Conservation (phyloP, 1,140 invertebrate species). For the Wiebesia pumilae region DNA sequence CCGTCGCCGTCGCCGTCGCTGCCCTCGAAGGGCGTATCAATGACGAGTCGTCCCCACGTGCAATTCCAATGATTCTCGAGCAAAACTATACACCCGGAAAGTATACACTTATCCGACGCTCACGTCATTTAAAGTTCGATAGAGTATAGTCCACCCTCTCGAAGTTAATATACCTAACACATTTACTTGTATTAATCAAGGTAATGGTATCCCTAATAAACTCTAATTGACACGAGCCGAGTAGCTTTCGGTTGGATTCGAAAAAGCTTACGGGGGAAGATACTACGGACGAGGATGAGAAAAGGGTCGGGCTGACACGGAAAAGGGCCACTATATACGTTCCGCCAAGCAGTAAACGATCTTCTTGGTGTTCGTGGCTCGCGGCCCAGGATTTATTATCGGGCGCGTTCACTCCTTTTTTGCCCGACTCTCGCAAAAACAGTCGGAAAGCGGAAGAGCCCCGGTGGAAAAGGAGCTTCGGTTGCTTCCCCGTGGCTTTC, state of each 20-base stretch:
- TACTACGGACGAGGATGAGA: neutral
- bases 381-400: conserved; percentile 41
- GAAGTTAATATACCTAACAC: neutral
- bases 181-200: conserved; percentile 35
- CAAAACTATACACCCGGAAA: neutral
- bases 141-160: neutral
- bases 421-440: conserved; percentile 11
- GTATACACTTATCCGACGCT: neutral
- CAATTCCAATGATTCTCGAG: neutral
- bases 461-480: neutral
- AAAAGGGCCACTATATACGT: conserved; percentile 29
- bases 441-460: conserved; percentile 3
- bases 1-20: neutral
- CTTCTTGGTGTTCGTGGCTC: conserved; percentile 1
- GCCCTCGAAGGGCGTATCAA: neutral
- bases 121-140: neutral
- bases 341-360: conserved; percentile 29
- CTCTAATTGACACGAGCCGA: conserved; percentile 29
- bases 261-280: neutral
- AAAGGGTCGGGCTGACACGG: neutral
- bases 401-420: conserved; percentile 6
- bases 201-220: conserved; percentile 46
- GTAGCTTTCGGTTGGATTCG: neutral
- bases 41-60: neutral
- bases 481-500: neutral